These are phyloP conservation scores for Cossypha polioptera DNA, from an alignment of 2,797 vertebrate species.

Conservation along the genomic window DNA sequence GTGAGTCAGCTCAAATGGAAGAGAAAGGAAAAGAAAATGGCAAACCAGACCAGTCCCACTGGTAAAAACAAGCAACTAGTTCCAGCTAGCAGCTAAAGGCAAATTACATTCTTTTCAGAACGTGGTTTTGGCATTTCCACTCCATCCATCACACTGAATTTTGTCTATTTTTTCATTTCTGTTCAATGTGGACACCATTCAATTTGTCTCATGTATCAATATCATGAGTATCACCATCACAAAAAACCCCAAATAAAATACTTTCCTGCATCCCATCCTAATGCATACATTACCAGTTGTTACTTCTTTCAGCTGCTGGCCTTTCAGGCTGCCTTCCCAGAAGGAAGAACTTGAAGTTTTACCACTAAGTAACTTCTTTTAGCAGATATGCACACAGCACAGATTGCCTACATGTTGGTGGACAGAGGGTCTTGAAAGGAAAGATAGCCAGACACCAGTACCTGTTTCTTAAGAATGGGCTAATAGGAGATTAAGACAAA, in stretches of 20 bases:
- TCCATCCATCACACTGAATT: background rate
- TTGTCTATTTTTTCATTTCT: background rate
- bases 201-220: background rate
- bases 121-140: background rate
- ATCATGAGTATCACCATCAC: background rate
- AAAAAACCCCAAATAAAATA: background rate
- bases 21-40: background rate
- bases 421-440: slow-evolving; percentile 8
- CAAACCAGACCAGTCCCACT: background rate
- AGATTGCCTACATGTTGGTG: background rate
- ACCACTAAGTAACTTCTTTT: slow-evolving; percentile 43
- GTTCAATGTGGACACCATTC: background rate
- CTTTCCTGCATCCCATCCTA: background rate
- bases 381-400: slow-evolving; percentile 14
- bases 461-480: slow-evolving; percentile 15
- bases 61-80: background rate
- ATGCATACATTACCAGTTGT: slow-evolving; percentile 23
- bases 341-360: slow-evolving; percentile 46
- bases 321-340: slow-evolving; percentile 50
- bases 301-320: slow-evolving; percentile 38
- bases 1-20: background rate
- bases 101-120: background rate
- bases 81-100: background rate
- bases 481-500: background rate
- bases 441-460: slow-evolving; percentile 21